Conservation (phyloP, 2,113 vertebrate species). For the Pteropus alecto region DNA sequence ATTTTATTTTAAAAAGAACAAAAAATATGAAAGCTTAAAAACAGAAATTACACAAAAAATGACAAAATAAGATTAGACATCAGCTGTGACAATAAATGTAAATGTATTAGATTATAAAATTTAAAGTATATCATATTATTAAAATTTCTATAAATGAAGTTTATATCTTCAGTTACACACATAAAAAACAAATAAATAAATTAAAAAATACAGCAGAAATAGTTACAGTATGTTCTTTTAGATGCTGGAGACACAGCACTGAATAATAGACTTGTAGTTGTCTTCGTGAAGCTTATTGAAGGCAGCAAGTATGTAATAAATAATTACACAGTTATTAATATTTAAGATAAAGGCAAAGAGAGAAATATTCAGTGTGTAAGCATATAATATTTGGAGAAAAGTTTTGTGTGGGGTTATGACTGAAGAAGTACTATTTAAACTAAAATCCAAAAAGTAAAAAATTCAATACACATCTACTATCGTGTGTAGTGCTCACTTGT, state of each 20-base stretch:
- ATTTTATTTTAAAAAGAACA: background rate
- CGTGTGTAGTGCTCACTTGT: background rate
- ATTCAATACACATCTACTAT: background rate
- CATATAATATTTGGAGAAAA: background rate
- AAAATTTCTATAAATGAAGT: background rate
- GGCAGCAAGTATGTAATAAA: background rate
- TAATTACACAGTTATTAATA: background rate
- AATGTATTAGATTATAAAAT: background rate
- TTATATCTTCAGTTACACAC: background rate
- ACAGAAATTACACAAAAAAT: background rate
- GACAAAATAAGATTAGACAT: background rate
- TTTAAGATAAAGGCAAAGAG: background rate
- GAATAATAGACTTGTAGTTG: background rate
- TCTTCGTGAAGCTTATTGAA: background rate
- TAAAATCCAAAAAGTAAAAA: background rate
- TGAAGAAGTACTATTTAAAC: background rate
- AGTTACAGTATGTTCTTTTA: background rate
- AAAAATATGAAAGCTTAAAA: background rate
- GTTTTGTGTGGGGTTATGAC: background rate
- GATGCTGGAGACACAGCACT: background rate
- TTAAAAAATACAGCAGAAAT: background rate
- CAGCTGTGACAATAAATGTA: background rate
- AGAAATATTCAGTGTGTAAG: background rate
- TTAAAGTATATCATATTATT: background rate
- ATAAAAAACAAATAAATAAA: background rate